Evolutionary conservation across 2,797 vertebrate genomes (phyloP).

Genomic region (Pangasius macronema): DNA sequence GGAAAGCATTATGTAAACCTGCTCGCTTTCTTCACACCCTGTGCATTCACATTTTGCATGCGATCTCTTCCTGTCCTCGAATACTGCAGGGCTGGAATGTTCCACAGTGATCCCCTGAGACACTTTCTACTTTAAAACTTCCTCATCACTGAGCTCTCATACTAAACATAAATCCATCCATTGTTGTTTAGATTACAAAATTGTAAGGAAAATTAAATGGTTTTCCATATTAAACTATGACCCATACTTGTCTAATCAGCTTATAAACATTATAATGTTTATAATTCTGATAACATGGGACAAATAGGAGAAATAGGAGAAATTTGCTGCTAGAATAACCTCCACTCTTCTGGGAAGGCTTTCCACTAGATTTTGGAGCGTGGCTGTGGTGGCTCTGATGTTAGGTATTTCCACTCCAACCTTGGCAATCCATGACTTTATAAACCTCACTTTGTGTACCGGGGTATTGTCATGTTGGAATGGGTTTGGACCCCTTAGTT

Average conservation of each 20-base stretch:
- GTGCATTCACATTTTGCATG: not conserved
- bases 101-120: not conserved
- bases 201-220: not conserved
- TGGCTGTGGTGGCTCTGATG: not conserved
- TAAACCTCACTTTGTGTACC: not conserved
- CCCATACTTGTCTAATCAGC: too few relatives aligned
- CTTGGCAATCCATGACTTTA: not conserved
- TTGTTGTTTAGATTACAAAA: not conserved
- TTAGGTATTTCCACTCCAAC: not conserved
- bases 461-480: not conserved
- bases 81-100: not conserved
- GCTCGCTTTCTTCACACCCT: not conserved
- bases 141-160: not conserved
- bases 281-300: not conserved
- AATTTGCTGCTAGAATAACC: not conserved
- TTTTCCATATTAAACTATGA: not conserved
- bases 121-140: not conserved
- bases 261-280: not conserved
- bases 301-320: too few relatives aligned
- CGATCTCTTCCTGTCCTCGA: not conserved
- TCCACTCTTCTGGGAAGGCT: not conserved
- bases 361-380: not conserved
- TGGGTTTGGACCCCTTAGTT: not conserved
- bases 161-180: not conserved
- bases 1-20: not conserved